These are phyloP conservation scores for Drosophila leonis DNA, from an alignment of 2,888 invertebrate genomes.

Conservation along the genomic window DNA sequence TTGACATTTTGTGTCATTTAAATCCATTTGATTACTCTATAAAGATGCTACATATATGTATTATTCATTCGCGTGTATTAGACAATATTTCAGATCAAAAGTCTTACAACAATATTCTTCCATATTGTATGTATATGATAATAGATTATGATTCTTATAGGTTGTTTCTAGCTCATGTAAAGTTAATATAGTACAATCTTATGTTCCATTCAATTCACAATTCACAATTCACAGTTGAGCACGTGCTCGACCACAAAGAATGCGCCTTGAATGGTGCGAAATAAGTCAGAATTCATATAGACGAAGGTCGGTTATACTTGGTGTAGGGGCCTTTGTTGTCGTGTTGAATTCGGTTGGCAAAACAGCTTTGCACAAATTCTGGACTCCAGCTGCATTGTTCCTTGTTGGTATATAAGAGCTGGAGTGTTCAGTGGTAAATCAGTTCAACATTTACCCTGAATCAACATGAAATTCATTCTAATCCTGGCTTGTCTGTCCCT, in stretches of 20 bases:
- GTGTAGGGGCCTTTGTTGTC: neutral
- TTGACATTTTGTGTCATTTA: too few relatives aligned
- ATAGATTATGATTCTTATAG: too few relatives aligned
- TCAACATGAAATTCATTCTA: conserved; percentile 48
- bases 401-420: neutral
- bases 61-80: too few relatives aligned
- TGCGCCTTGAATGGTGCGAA: neutral
- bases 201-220: neutral
- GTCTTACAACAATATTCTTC: too few relatives aligned
- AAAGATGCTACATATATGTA: too few relatives aligned
- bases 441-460: conserved; percentile 23
- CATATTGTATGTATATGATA: too few relatives aligned
- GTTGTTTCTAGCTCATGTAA: neutral
- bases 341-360: neutral
- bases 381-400: neutral
- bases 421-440: neutral
- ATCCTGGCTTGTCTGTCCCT: conserved; percentile 35
- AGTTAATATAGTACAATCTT: too few relatives aligned
- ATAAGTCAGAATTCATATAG: neutral
- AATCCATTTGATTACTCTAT: too few relatives aligned
- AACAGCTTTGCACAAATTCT: neutral
- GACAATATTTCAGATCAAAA: too few relatives aligned
- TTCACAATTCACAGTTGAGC: neutral
- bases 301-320: too few relatives aligned
- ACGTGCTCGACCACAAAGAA: neutral